phyloP scores from a whole-genome alignment of 2,888 invertebrate genomes.

The Molanna angustata region DNA sequence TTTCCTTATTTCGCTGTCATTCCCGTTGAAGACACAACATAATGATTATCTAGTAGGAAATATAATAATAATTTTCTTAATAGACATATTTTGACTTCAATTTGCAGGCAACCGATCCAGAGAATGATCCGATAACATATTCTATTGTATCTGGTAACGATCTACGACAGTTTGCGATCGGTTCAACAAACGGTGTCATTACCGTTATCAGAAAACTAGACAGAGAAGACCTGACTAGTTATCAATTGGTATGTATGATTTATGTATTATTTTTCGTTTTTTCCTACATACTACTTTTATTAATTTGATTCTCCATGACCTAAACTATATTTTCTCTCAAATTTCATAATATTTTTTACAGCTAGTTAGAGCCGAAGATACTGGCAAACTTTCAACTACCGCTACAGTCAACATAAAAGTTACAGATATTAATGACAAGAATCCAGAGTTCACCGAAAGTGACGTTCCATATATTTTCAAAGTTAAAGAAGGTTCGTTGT shows the following conservation, averaged over 20 bases:
- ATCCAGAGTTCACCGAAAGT: conserved; percentile 77
- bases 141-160: conserved; percentile 87
- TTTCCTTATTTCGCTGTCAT: no score
- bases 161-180: conserved; percentile 82
- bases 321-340: neutral
- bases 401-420: conserved; percentile 86
- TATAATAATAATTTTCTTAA: neutral
- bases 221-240: conserved; percentile 83
- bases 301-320: neutral
- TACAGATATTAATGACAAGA: conserved; percentile 89
- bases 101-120: conserved; percentile 79
- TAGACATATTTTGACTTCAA: neutral
- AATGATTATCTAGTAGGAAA: conserved; percentile 49
- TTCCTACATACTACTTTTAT: conserved; percentile 7
- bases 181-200: conserved; percentile 83
- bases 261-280: neutral
- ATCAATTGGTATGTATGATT: conserved; percentile 65
- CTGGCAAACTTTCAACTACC: conserved; percentile 76
- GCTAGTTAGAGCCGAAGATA: conserved; percentile 83
- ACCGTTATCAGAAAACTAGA: conserved; percentile 83
- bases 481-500: conserved; percentile 80
- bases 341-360: conserved; percentile 39
- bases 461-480: conserved; percentile 74
- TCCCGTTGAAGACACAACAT: no score
- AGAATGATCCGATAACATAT: conserved; percentile 82